Base-by-base conservation (phyloP, 1,140 invertebrate species). In the Brachionus paranguensis region DNA sequence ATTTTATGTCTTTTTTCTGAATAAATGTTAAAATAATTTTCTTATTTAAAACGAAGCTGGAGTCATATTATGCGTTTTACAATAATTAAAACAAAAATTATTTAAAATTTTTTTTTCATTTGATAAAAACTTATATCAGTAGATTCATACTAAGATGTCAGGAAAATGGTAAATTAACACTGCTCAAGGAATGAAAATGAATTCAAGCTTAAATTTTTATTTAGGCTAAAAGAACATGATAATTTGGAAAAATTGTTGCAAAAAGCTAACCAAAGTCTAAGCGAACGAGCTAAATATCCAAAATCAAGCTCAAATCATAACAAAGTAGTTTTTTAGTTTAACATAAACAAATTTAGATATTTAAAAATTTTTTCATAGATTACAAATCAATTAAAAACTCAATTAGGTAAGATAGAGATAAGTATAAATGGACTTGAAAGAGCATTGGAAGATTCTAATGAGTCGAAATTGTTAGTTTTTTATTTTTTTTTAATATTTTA, bases 141-240 rank as follows among this genome's bases (percentile, higher is more conserved):
- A n/a, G 17, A n/a, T 53, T 53, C 17, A 53, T 29, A 20, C 7
- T 17, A 72, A 43, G 12, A 72, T 72, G 68, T 72, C 68, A 10
- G 68, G 45, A 72, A 72, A 72, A 72, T 72, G 68, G 68, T 72
- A 72, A 45, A 20, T n/a, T 7, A 70, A 70, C 10, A 6, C 24
- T 17, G 10, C n/a, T n/a, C 29, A 70, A 70, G 33, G 33, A 37
- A 37, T 37, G 33, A 7, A 37, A 37, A 37, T 6, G 0, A 7
- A 37, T 37, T 37, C 6, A 6, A 37, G 1, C 33, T 37, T 5
- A 41, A 33, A 12, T 37, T 12, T 29, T 70, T 6, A 5, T 70
- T n/a, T 78, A 81, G 78, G 78, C 24, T 81, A 41, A 81, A 81
- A 33, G 78, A 81, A 14, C 33, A 81, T 64, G 78, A 81, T 27